Evolutionary conservation across 2,888 invertebrate species (phyloP), one percentile per base, ranked within the genome.

Genomic region (Steinernema hermaphroditum): DNA sequence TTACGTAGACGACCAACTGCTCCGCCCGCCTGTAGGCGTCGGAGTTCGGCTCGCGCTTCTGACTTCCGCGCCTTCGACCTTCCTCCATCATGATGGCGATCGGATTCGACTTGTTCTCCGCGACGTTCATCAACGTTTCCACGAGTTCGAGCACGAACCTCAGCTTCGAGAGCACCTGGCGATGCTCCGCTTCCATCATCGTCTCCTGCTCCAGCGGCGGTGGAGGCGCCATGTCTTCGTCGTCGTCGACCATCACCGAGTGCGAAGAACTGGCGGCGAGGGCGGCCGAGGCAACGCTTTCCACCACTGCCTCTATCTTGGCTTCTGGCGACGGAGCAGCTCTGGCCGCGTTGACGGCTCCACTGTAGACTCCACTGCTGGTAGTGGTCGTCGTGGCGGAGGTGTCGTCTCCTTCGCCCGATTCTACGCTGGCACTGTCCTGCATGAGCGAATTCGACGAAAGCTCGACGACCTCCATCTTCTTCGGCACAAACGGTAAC

Each of bases 141-240:
- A 94, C 94, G 78, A 98, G 90, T 77, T 96, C 94, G 85, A 95
- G 90, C 78, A 97, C 95, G 89, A 97, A 98, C 89, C 96, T 94
- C 81, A 98, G 90, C 89, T 97, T 97, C 24, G 95, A 94, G 88
- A 98, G 90, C n/a, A 83, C 80, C 74, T 81, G 76, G 37, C 81
- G 80, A 69, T 85, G 85, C 69, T 85, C 85, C 34, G 79, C 92
- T 87, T 94, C 94, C 85, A 96, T 91, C 68, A 96, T 90, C 19
- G 96, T 96, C 89, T 97, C 96, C 88, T 95, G 94, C 72, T 94
- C 93, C 83, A 97, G 89, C 87, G 95, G 94, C 16, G 95, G 96
- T 22, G 94, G 84, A 8, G 82, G 74, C 16, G 74, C 76, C 24
- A 70, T 75, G 14, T 78, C 83, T 4, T 79, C 75, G 14, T 73